These are phyloP conservation scores for Ciconia stormi DNA, from an alignment of 2,113 vertebrate genomes.

Conservation along the genomic window DNA sequence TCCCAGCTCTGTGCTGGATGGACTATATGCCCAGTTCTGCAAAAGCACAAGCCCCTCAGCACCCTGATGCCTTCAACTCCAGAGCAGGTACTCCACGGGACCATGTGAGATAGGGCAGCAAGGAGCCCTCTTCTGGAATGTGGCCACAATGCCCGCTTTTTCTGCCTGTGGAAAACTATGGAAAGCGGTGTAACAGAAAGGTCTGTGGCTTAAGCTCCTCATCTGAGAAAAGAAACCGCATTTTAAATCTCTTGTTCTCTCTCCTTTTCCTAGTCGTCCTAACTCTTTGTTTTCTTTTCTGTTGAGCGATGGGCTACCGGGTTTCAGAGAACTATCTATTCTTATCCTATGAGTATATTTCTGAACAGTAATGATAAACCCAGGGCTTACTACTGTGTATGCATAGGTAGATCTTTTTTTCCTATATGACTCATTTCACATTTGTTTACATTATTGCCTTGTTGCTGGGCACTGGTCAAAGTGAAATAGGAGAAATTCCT, in stretches of 20 bases:
- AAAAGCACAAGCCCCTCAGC: background rate
- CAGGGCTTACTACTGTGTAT: background rate
- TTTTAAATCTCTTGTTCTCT: background rate
- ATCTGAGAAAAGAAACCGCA: background rate
- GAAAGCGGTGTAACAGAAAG: background rate
- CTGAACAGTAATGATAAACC: background rate
- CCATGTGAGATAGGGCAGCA: rapidly evolving
- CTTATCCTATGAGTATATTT: background rate
- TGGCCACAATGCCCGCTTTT: too few relatives aligned
- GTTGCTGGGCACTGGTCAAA: background rate
- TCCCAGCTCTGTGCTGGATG: background rate
- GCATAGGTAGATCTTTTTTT: background rate
- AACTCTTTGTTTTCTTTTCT: background rate
- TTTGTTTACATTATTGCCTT: background rate
- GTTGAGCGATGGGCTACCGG: background rate
- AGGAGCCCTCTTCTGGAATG: background rate
- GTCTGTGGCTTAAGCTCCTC: background rate
- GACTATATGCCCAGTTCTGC: background rate
- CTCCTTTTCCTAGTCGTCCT: background rate
- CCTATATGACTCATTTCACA: background rate
- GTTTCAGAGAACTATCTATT: background rate
- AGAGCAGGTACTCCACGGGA: background rate
- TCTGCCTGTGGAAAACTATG: background rate
- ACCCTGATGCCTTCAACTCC: background rate
- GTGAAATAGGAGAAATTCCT: background rate